Base-by-base conservation (phyloP, 1,140 invertebrate species). In the Drosophila lini region DNA sequence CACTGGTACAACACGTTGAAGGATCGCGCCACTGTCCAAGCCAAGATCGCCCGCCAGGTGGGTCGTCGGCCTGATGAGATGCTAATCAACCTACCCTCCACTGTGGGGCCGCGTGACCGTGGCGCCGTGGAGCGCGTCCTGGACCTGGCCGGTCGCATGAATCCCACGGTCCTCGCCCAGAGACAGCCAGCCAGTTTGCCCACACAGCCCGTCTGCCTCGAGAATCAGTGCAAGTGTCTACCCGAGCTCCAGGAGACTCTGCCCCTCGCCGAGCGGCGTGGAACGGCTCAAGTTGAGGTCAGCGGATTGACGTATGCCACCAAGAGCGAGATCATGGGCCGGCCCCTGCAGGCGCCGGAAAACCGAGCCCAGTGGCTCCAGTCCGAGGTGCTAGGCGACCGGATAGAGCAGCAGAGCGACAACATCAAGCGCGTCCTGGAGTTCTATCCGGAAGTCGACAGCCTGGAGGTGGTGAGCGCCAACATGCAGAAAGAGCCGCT, bases 111-210 rank as follows among this genome's bases (percentile, higher is more conserved):
- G 9, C 70, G 78, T 2, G 81, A 91, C 8, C 81, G 71, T 13
- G 78, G 80, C 28, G 86, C 59, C 1, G 40, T 91, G 1, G 42
- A 69, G 19, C 77, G 86, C 9, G n/a, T 91, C 0, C 56, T 91
- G 41, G 90, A 91, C 19, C 60, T 61, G 57, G 83, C 90, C 0
- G 40, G 40, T 1, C 83, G 90, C 32, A 48, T 90, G 64, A 80
- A 78, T 38, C 90, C 90, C n/a, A 34, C 52, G 1, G 9, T 19
- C 0, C 34, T 80, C 8, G 40, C 7, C 0, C 5, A 38, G 7
- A 74, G 59, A 25, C 42, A 52, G 6, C 40, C 50, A 0, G 40
- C 3, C 1, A 22, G 41, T 8, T 45, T 86, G 8, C 64, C 57
- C 0, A 57, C 32, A 4, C 32, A 13, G 5, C 16, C 4, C 13